These are phyloP conservation scores for Marmota flaviventris DNA, from an alignment of 2,113 vertebrate genomes.

Conservation along the genomic window DNA sequence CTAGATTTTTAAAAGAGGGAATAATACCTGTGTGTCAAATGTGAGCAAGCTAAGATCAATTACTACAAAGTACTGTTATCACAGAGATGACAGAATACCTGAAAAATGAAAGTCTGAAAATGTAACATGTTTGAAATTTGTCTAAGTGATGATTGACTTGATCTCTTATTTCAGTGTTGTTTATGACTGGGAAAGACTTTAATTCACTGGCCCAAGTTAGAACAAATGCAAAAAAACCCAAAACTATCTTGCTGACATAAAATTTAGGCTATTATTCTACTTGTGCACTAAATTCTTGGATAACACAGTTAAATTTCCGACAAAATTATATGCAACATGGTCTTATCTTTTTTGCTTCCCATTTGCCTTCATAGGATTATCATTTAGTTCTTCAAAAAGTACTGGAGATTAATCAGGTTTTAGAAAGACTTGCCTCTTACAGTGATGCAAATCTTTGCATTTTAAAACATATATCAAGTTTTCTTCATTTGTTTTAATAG, in stretches of 20 bases:
- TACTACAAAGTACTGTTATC: constrained; percentile 27
- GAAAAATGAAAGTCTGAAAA: constrained; percentile 34
- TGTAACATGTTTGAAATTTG: constrained; percentile 35
- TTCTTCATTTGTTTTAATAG: not conserved
- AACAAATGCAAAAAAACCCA: constrained; percentile 17
- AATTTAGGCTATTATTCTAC: not conserved
- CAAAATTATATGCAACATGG: not conserved
- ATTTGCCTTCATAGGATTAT: constrained; percentile 24
- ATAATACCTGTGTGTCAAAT: not conserved
- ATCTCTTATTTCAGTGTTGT: not conserved
- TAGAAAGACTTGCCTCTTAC: not conserved
- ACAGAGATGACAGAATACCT: not conserved
- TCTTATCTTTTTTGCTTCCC: not conserved
- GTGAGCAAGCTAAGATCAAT: not conserved
- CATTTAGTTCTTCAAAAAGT: not conserved
- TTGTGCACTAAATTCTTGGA: not conserved
- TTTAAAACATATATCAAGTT: constrained; percentile 7
- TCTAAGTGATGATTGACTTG: not conserved
- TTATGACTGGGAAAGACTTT: constrained; percentile 3
- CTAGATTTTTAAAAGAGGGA: not conserved
- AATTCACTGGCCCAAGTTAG: not conserved
- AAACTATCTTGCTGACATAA: not conserved
- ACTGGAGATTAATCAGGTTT: not conserved
- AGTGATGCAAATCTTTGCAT: constrained; percentile 29
- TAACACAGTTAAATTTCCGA: not conserved